Percentiles rank a stretch among this genome's conserved stretches.
phyloP scores from a whole-genome alignment of 1,140 invertebrate genomes.

The Uloborus diversus region DNA sequence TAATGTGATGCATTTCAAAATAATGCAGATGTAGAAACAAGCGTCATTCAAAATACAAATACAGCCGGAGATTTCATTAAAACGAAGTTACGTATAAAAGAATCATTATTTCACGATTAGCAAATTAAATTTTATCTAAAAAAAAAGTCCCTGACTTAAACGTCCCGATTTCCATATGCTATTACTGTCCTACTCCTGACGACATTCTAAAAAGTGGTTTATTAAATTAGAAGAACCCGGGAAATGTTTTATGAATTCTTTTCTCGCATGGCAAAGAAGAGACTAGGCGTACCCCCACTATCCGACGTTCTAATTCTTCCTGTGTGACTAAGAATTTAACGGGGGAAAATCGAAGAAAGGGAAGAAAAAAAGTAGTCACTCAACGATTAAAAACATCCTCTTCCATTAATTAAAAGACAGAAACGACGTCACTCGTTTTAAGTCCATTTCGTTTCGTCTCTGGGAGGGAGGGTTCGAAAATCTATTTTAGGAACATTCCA shows the following conservation, averaged over 20 bases:
- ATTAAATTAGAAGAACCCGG: slow-evolving; percentile 44
- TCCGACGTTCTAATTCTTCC: background rate
- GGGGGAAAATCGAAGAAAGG: background rate
- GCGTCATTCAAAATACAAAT: too few relatives aligned
- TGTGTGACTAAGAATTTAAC: background rate
- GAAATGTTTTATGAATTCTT: slow-evolving; percentile 12
- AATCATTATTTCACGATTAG: too few relatives aligned
- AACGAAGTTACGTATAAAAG: too few relatives aligned
- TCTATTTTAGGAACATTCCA: slow-evolving; percentile 38
- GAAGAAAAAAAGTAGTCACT: slow-evolving; percentile 21
- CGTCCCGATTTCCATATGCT: too few relatives aligned
- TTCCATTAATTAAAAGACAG: slow-evolving; percentile 49
- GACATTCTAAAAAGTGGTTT: slow-evolving; percentile 36
- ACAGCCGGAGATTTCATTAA: too few relatives aligned
- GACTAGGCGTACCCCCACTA: background rate
- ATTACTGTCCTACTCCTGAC: too few relatives aligned
- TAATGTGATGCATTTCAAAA: too few relatives aligned
- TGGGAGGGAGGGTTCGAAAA: slow-evolving; percentile 36
- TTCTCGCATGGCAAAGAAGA: too few relatives aligned
- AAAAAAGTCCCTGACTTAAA: too few relatives aligned
- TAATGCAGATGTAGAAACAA: too few relatives aligned
- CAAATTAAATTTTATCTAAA: too few relatives aligned
- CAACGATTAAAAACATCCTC: slow-evolving; percentile 51
- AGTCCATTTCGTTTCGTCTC: slow-evolving; percentile 49
- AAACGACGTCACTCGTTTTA: slow-evolving; percentile 41